Conservation (phyloP, 2,888 invertebrate species). For the Himalopsyche kuldschensis region DNA sequence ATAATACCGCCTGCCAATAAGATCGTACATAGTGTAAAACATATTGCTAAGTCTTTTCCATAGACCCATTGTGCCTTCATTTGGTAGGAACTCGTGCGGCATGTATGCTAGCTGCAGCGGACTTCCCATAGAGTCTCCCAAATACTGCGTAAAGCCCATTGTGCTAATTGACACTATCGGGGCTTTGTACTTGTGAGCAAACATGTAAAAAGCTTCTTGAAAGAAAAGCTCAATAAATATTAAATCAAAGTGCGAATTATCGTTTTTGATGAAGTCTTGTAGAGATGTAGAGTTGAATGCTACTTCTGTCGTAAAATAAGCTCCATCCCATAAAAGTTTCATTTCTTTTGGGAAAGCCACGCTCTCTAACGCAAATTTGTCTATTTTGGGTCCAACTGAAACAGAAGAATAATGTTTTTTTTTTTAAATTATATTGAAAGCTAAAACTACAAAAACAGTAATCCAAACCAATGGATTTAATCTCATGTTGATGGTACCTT, state of each 20-base stretch:
- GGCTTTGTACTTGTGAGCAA: slow-evolving; percentile 43
- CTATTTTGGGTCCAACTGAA: slow-evolving; percentile 34
- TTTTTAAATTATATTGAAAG: too few relatives aligned
- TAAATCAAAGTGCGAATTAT: slow-evolving; percentile 42
- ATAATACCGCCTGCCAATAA: slow-evolving; percentile 44
- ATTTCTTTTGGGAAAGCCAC: slow-evolving; percentile 39
- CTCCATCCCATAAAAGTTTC: slow-evolving; percentile 49
- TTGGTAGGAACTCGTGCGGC: slow-evolving; percentile 50
- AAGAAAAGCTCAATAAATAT: slow-evolving; percentile 43
- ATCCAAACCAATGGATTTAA: too few relatives aligned
- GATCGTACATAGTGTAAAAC: slow-evolving; percentile 46
- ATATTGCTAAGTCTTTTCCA: slow-evolving; percentile 50
- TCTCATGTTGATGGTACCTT: too few relatives aligned
- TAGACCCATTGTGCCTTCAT: slow-evolving; percentile 53
- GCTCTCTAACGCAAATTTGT: slow-evolving; percentile 32
- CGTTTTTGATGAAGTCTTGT: slow-evolving; percentile 39
- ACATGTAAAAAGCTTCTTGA: slow-evolving; percentile 43
- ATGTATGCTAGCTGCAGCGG: slow-evolving; percentile 48
- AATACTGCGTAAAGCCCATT: slow-evolving; percentile 40
- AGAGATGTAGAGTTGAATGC: slow-evolving; percentile 36
- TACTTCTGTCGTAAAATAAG: slow-evolving; percentile 42
- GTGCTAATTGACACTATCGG: slow-evolving; percentile 39
- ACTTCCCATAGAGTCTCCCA: slow-evolving; percentile 40
- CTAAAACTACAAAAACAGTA: too few relatives aligned
- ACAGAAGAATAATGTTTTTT: slow-evolving; percentile 12